A percentile compares a stretch with the other conserved stretches of the same genome.
Evolutionary conservation across 2,113 vertebrate genomes (phyloP).

Genomic region (Mirounga angustirostris): DNA sequence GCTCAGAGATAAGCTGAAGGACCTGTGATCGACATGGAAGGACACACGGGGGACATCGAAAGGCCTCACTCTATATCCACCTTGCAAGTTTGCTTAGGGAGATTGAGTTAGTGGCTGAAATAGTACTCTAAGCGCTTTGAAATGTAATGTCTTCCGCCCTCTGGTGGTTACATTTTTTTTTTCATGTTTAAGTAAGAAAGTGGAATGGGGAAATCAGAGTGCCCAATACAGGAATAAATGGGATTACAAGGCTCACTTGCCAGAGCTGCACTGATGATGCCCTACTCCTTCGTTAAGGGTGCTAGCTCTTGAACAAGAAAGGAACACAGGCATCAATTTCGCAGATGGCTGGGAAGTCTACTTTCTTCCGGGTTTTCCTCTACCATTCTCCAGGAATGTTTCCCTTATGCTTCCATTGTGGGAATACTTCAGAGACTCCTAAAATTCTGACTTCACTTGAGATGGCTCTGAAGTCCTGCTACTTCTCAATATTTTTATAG

Average conservation of each 20-base stretch:
- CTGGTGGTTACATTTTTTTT: constrained; percentile 65
- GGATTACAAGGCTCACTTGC: neutral
- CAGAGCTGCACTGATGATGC: fast-evolving
- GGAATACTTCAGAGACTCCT: neutral
- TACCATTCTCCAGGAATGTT: neutral
- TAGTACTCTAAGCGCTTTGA: neutral
- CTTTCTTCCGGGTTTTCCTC: neutral
- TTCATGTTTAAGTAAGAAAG: neutral
- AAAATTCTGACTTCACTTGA: neutral
- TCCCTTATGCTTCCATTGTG: neutral
- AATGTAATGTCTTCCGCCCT: constrained; percentile 66
- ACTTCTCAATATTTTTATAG: neutral
- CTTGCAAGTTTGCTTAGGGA: neutral
- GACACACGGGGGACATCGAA: fast-evolving
- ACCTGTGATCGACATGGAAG: fast-evolving
- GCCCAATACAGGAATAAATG: neutral
- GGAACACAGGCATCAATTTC: neutral
- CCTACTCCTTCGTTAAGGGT: neutral
- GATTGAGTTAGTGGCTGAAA: neutral
- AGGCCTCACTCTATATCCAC: fast-evolving
- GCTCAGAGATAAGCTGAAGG: fast-evolving
- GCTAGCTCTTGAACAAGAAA: neutral
- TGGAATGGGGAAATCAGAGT: neutral
- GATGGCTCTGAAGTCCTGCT: neutral
- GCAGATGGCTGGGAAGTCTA: neutral